Evolutionary conservation across 2,797 vertebrate genomes (phyloP), one percentile per base, ranked within the genome.

Genomic region (Siniperca scherzeri): DNA sequence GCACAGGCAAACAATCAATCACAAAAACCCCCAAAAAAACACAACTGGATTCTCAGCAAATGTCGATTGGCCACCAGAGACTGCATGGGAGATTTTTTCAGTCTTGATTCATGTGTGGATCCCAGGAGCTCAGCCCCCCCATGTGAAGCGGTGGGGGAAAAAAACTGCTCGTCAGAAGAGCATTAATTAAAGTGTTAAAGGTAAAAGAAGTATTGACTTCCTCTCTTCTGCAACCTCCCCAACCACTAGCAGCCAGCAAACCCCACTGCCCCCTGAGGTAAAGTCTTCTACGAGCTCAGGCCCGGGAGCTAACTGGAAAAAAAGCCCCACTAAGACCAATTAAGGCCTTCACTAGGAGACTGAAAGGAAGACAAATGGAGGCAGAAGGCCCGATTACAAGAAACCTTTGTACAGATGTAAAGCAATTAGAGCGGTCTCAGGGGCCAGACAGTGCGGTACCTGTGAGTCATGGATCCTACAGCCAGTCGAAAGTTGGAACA

Each of bases 351-450:
- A 98, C 96, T 96, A 96, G 94, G 94, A 97, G 96, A 96, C 97
- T 97, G 96, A 97, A 97, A 98, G 97, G 97, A 98, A 99, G 98
- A 98, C 97, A 98, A 98, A 99, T 97, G 97, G 97, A 98, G 96
- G 97, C 95, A 97, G 97, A 98, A 97, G 97, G 97, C 96, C 96
- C 96, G 97, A 98, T 98, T 98, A 98, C 97, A 98, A 97, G 97
- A 97, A 98, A 98, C 97, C 97, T 98, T 98, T 98, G 98, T 99
- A 98, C 96, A 96, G 97, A 98, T 98, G 98, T 98, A 98, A 98
- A 98, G 98, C 97, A 99, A 99, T 98, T 98, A 98, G 97, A 97
- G 96, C 77, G 89, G 96, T 98, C 97, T 97, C 97, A 87, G 91
- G 97, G 97, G 97, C 94, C 96, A 96, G 96, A 96, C 96, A 95